A percentile compares a stretch with the other conserved stretches of the same genome.
These are phyloP conservation scores for Eulacestoma nigropectus DNA, from an alignment of 2,113 vertebrate species.

Conservation along the genomic window DNA sequence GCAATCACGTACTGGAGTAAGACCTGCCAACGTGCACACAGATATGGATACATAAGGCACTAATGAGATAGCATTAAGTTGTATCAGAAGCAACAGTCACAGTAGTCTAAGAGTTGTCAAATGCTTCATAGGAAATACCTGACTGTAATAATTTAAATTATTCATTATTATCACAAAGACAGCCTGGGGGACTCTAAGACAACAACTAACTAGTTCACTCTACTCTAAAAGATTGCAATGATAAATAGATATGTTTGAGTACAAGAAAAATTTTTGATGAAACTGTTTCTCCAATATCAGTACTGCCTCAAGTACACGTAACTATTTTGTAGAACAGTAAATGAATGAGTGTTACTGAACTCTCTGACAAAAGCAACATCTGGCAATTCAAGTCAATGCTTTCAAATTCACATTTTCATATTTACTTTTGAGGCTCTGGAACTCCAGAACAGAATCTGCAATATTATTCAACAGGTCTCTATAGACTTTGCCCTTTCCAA, in stretches of 20 bases:
- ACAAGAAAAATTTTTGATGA: background rate
- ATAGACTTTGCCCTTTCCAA: background rate
- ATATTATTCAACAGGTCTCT: background rate
- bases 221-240: background rate
- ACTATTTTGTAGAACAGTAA: background rate
- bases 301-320: background rate
- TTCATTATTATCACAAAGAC: background rate
- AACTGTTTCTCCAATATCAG: background rate
- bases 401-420: background rate
- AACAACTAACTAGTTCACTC: background rate
- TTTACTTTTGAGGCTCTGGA: background rate
- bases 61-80: background rate
- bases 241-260: background rate
- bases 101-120: background rate
- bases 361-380: background rate
- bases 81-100: background rate
- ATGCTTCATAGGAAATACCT: background rate
- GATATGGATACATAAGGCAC: background rate
- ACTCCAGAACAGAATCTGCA: background rate
- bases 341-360: background rate
- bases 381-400: background rate
- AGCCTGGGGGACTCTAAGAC: background rate
- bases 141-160: background rate
- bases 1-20: background rate
- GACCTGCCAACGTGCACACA: background rate